These are phyloP conservation scores for Heteractis magnifica DNA, from an alignment of 92 coral and sea anemone genomes.

Conservation along the genomic window DNA sequence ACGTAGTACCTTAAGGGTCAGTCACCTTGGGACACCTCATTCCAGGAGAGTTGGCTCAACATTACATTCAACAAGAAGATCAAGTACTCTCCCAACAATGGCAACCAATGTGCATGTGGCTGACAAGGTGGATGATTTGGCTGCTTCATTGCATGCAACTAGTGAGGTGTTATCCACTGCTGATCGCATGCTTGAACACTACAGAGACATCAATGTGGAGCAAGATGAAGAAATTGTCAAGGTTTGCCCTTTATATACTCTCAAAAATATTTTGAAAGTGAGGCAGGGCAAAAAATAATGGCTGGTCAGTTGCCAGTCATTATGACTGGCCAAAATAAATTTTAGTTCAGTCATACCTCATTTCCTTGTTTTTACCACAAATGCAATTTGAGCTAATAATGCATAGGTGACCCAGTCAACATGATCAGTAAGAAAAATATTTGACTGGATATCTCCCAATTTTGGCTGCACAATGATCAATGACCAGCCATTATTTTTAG, in stretches of 20 bases:
- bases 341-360: no score
- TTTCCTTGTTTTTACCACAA: no score
- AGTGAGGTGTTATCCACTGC: slow-evolving; percentile 98
- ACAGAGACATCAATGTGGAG: slow-evolving; percentile 91
- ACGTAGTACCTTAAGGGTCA: slow-evolving; percentile 81
- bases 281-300: background rate
- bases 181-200: slow-evolving; percentile 98
- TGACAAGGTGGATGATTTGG: slow-evolving; percentile 89
- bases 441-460: no score
- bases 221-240: slow-evolving; percentile 97
- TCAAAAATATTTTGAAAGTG: background rate
- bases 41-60: slow-evolving; percentile 45
- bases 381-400: no score
- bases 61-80: slow-evolving; percentile 44
- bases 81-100: slow-evolving; percentile 28
- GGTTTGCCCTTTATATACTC: slow-evolving; percentile 34
- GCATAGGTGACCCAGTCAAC: no score
- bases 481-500: no score
- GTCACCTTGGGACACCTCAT: slow-evolving; percentile 64
- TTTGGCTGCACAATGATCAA: no score
- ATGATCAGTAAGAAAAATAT: no score
- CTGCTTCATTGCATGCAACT: slow-evolving; percentile 95
- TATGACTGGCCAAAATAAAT: background rate
- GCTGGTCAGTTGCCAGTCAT: background rate
- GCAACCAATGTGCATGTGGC: slow-evolving; percentile 63